Percentiles rank a stretch among this genome's conserved stretches.
Evolutionary conservation across 1,140 invertebrate species (phyloP).

Genomic region (Polyergus mexicanus): DNA sequence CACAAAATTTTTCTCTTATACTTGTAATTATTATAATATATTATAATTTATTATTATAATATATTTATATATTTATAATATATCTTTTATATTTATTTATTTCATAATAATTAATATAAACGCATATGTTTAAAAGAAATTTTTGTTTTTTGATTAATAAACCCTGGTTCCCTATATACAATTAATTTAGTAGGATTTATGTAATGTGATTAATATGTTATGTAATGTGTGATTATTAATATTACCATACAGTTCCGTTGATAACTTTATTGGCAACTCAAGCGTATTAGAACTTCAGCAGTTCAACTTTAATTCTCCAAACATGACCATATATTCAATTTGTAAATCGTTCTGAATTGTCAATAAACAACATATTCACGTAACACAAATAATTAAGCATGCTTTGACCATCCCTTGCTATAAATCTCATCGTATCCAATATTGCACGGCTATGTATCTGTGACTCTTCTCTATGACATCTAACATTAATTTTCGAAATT

Average conservation of each 20-base stretch:
- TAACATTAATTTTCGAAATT: background rate
- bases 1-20: background rate
- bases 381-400: slow-evolving; percentile 34
- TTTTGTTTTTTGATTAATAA: background rate
- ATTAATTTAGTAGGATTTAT: slow-evolving; percentile 14
- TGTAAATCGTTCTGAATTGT: background rate
- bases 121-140: background rate
- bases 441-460: background rate
- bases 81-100: background rate
- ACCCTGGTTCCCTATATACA: too few relatives aligned
- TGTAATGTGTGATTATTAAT: background rate
- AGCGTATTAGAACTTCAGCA: background rate
- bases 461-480: background rate
- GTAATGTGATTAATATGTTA: background rate
- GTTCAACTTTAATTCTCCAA: slow-evolving; percentile 14
- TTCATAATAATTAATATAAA: background rate
- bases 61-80: too few relatives aligned
- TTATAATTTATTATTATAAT: background rate
- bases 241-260: slow-evolving; percentile 18
- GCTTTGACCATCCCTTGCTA: slow-evolving; percentile 16
- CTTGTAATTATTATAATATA: background rate
- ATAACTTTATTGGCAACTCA: slow-evolving; percentile 5
- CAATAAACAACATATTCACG: background rate
- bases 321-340: background rate
- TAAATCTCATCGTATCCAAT: background rate